Evolutionary conservation across 2,888 invertebrate species (phyloP).

Genomic region (Junonia oenone): DNA sequence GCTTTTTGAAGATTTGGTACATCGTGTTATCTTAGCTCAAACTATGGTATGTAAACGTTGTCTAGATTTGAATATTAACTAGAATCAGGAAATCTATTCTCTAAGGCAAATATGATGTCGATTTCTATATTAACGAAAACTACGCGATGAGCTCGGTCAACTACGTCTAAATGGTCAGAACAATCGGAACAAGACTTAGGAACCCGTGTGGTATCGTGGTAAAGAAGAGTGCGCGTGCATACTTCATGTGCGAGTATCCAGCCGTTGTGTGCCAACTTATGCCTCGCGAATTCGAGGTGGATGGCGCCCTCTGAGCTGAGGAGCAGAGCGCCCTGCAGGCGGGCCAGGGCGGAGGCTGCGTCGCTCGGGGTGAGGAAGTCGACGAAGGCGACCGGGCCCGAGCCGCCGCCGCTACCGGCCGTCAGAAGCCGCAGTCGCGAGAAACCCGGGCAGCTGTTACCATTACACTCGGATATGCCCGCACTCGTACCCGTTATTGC

Average conservation of each 20-base stretch:
- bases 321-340: constrained; percentile 97
- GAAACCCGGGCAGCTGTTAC: constrained; percentile 98
- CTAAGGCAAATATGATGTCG: neutral
- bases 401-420: constrained; percentile 81
- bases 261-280: constrained; percentile 93
- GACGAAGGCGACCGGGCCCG: constrained; percentile 95
- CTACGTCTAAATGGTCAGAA: neutral
- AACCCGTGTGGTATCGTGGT: constrained; percentile 29
- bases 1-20: constrained; percentile 1
- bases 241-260: constrained; percentile 79
- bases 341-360: constrained; percentile 94
- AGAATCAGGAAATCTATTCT: neutral
- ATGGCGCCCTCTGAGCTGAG: constrained; percentile 98
- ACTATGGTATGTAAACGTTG: constrained; percentile 4
- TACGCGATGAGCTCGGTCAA: neutral
- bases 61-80: constrained; percentile 10
- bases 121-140: neutral
- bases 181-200: neutral
- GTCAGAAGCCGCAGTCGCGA: constrained; percentile 97
- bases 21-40: neutral
- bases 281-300: constrained; percentile 99
- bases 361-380: constrained; percentile 96
- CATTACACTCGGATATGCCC: constrained; percentile 69
- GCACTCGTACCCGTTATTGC: constrained; percentile 55
- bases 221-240: constrained; percentile 62